Base-by-base conservation (phyloP, 2,888 invertebrate species). In the Aquatica leii region DNA sequence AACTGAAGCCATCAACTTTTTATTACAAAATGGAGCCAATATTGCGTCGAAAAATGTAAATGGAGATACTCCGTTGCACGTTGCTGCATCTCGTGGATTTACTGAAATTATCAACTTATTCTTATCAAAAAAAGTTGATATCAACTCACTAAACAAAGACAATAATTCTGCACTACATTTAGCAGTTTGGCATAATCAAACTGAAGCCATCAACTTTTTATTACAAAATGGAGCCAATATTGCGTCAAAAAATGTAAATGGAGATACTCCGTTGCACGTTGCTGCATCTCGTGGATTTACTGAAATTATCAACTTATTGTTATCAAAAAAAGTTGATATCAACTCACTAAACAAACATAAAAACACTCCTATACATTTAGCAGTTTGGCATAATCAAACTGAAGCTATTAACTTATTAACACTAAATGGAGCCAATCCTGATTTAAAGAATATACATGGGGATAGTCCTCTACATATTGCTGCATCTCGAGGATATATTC, bases 401-500 rank as follows among this genome's bases (percentile, higher is more conserved):
- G n/a, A n/a, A n/a, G n/a, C n/a, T n/a, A n/a, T n/a, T n/a, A n/a
- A 5, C 15, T 17, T 11, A 11, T 17, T 11, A 15, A n/a, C n/a
- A n/a, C n/a, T n/a, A n/a, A n/a, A n/a, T n/a, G n/a, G n/a, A n/a
- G n/a, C n/a, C n/a, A n/a, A n/a, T n/a, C n/a, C n/a, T n/a, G n/a
- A n/a, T n/a, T 2, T 14, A 2, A 40, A 2, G 5, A 40, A 40
- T 40, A 40, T 40, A 40, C n/a, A 40, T 40, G 3, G 2, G 2
- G 40, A 40, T 2, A 40, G 12, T n/a, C 46, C 46, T 46, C 11
- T 46, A 3, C 46, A 46, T 17, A 46, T 15, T 17, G 46, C 46
- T 2, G 15, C 46, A 15, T 46, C 17, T 5, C 3, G 17, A 18
- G 46, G 18, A 15, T 17, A 18, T 46, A 12, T 11, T 15, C 11